Base-by-base conservation (phyloP, 2,113 vertebrate species). In the Mohoua ochrocephala region DNA sequence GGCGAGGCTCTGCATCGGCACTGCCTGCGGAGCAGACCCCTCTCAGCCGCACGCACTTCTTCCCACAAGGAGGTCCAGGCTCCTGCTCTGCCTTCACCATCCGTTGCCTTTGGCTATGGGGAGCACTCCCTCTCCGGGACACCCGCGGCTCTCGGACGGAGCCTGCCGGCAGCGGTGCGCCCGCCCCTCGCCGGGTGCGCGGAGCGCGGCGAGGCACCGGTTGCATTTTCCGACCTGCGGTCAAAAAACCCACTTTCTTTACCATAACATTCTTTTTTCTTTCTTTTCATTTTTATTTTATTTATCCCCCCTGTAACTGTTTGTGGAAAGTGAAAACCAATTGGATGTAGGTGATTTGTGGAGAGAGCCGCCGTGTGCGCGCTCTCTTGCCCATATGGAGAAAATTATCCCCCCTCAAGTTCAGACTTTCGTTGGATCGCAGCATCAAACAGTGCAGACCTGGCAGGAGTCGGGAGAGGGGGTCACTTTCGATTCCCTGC, bases 331-430 rank as follows among this genome's bases (percentile, higher is more conserved):
- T 18, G 75, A 47, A 86, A 77, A 92, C 27, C 30, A 65, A 39
- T 22, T 3, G 50, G 56, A 92, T 49, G 60, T 63, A 67, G 74
- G 69, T 52, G 73, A 84, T 77, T 95, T 87, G 84, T 65, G 82
- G 64, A 52, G 35, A 61, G 42, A 94, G 17, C 18, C 5, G 71
- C 84, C 27, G 17, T 57, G 74, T 78, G 52, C 14, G 22, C 61
- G 0, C 71, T 86, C n/a, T 10, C 56, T 60, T 13, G 81, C 27
- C 84, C 95, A 93, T 96, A 96, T 85, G 95, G 96, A 95, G 87
- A 71, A 87, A 75, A 96, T 97, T 96, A 97, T 35, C 81, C 89
- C 39, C 41, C n/a, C n/a, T n/a, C 44, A 15, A 65, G 65, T 79
- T 84, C 91, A 76, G 87, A 57, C 67, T 87, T 87, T 84, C 57